Conservation (phyloP, 2,888 invertebrate genomes). For the Tuta absoluta region DNA sequence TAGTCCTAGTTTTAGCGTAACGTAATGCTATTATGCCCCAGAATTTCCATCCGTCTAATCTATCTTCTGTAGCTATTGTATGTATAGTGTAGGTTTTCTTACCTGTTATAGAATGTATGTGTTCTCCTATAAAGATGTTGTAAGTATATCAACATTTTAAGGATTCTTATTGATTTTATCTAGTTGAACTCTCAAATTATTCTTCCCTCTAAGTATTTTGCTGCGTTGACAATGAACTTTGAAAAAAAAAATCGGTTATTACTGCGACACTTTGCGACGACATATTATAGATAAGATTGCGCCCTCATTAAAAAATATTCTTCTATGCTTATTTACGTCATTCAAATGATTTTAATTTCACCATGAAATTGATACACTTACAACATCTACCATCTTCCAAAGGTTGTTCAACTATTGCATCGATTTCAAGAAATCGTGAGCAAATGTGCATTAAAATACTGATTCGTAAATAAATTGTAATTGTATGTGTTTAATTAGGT, state of each 20-base stretch:
- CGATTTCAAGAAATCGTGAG: constrained; percentile 5
- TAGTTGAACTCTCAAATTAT: background rate
- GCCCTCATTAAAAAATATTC: no score
- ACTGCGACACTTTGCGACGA: no score
- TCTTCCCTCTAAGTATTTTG: background rate
- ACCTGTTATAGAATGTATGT: constrained; percentile 62
- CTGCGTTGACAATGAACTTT: background rate
- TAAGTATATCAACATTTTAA: constrained; percentile 37
- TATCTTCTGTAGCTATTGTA: constrained; percentile 78
- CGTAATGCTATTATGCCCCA: constrained; percentile 77
- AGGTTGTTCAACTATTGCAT: constrained; percentile 3
- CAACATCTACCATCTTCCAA: background rate
- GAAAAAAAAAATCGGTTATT: no score
- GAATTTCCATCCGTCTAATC: constrained; percentile 81
- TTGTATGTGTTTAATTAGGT: background rate
- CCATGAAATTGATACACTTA: background rate
- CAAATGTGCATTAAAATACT: constrained; percentile 14
- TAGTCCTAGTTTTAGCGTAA: constrained; percentile 59
- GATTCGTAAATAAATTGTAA: background rate
- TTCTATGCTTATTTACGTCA: no score
- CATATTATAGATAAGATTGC: no score
- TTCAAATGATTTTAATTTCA: background rate
- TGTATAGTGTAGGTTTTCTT: constrained; percentile 68
- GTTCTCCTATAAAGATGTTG: constrained; percentile 48
- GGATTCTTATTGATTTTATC: background rate